Evolutionary conservation across 2,797 vertebrate genomes (phyloP), one percentile per base, ranked within the genome.

Genomic region (Typhlichthys eigenmanni): DNA sequence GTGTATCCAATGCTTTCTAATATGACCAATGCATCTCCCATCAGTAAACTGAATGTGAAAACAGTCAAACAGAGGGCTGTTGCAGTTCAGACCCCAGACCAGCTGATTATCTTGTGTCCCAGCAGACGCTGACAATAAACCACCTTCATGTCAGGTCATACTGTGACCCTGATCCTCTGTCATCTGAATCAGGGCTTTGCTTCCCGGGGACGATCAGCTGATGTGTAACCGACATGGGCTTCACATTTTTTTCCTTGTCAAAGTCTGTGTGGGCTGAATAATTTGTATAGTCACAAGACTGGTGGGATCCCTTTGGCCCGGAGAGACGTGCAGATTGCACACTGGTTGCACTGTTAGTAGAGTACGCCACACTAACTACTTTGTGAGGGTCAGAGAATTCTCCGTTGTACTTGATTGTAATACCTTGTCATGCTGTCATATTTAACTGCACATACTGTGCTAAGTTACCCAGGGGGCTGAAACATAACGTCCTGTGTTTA

Each of bases 181-280:
- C 83, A 69, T 87, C 87, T 89, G 88, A 89, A 80, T 89, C 84
- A 87, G 84, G 85, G 68, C 67, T 85, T 88, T 87, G 64, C 49
- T 75, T 82, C 60, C 29, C 4, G 48, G 66, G 81, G 60, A 75
- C 14, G 68, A 34, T 83, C 79, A 81, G 71, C 76, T 65, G 71
- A 55, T 48, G 74, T 48, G 68, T 51, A n/a, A 34, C 4, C 32
- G 1, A 34, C 62, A 46, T 76, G 78, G 71, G 75, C 19, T 7
- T 16, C n/a, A 6, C 47, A 11, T 3, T n/a, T n/a, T 57, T 34
- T 19, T 19, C 19, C 19, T 19, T 60, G 59, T 51, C 2, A 7
- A 9, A 11, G 47, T 9, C 12, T 48, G 59, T 53, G 29, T 48
- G n/a, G 19, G 2, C 38, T 60, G 58, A n/a, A 19, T 60, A 17